Conservation (phyloP, 2,888 invertebrate species). For the Drosophila koepferae region DNA sequence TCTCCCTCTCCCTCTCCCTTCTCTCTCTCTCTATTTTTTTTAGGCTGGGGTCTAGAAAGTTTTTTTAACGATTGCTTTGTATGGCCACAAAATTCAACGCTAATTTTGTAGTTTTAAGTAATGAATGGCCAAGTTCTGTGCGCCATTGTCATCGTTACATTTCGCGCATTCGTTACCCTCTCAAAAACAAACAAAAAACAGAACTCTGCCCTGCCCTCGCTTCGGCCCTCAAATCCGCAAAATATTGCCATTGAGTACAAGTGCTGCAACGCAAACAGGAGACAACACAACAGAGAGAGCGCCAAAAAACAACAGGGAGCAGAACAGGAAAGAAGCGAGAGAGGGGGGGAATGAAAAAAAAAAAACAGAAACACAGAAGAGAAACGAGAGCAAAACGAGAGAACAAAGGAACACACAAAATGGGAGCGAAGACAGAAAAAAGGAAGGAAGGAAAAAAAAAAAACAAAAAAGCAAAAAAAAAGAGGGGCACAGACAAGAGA, state of each 20-base stretch:
- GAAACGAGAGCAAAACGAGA: too few species aligned
- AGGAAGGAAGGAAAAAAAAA: too few species aligned
- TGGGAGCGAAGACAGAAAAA: too few species aligned
- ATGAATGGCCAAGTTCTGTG: slow-evolving; percentile 77
- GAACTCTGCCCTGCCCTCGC: slow-evolving; percentile 1
- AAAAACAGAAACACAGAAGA: too few species aligned
- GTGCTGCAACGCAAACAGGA: slow-evolving; percentile 60
- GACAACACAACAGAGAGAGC: too few species aligned
- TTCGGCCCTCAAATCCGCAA: slow-evolving; percentile 21
- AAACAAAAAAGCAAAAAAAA: too few species aligned
- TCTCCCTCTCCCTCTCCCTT: not conserved
- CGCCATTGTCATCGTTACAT: slow-evolving; percentile 68
- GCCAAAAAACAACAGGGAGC: too few species aligned
- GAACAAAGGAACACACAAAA: too few species aligned
- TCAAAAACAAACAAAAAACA: not conserved
- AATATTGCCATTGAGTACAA: slow-evolving; percentile 65
- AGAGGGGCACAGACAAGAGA: too few species aligned
- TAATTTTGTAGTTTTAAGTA: slow-evolving; percentile 80
- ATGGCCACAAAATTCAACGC: slow-evolving; percentile 68
- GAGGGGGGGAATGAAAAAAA: too few species aligned
- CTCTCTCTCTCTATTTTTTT: too few species aligned
- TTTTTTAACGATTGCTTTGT: slow-evolving; percentile 74
- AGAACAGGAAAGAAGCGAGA: too few species aligned
- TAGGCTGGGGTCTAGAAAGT: slow-evolving; percentile 41
- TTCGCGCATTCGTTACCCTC: slow-evolving; percentile 27